Conservation (phyloP, 2,113 vertebrate species). For the Hypomesus transpacificus region DNA sequence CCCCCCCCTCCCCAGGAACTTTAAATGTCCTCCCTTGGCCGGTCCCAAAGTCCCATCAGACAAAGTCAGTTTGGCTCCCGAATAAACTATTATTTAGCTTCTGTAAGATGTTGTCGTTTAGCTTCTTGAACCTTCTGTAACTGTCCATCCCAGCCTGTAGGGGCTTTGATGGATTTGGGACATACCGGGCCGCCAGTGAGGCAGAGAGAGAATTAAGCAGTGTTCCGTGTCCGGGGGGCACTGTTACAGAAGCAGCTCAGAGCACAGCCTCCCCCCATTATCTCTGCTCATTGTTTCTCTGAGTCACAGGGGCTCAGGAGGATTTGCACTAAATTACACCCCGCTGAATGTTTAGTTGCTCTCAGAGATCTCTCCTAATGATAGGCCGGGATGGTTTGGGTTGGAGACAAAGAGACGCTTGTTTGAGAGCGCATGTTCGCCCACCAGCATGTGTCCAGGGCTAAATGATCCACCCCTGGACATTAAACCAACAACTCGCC, state of each 20-base stretch:
- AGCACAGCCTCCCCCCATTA: not conserved
- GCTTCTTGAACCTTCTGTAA: constrained; percentile 1
- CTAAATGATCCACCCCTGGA: not conserved
- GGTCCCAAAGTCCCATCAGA: not conserved
- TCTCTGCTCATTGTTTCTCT: constrained; percentile 2
- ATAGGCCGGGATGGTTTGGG: constrained; percentile 4
- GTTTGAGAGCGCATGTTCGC: not conserved
- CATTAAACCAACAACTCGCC: not conserved
- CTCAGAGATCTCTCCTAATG: not conserved
- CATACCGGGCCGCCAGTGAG: constrained; percentile 37
- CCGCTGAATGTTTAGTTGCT: not conserved
- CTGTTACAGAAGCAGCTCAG: not conserved
- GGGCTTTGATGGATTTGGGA: not conserved
- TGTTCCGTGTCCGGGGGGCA: not conserved
- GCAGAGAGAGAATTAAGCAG: constrained; percentile 24
- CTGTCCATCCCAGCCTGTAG: constrained; percentile 28
- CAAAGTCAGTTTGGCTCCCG: not conserved
- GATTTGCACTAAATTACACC: not conserved
- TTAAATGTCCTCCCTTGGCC: not conserved
- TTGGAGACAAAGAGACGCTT: not conserved
- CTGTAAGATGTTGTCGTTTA: not conserved
- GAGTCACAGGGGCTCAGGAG: not conserved
- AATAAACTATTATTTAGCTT: not conserved
- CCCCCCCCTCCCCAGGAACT: not conserved
- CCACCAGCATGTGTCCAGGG: not conserved